Evolutionary conservation across 2,888 invertebrate genomes (phyloP).

Genomic region (Nesidiocoris tenuis): DNA sequence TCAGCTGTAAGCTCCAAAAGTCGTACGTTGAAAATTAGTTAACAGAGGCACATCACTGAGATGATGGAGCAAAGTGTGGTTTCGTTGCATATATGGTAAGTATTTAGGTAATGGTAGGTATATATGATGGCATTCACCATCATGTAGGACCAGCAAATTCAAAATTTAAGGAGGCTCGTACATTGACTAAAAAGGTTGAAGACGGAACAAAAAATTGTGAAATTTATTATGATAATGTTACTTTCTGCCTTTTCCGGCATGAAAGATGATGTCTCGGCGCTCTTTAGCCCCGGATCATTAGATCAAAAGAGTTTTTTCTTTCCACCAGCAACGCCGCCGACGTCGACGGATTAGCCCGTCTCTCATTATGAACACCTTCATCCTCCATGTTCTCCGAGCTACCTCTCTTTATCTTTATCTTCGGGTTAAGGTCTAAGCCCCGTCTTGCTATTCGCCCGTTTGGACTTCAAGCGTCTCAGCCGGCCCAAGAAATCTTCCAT

Average conservation of each 20-base stretch:
- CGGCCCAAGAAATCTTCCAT: conserved; percentile 11
- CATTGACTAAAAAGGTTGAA: too few species aligned
- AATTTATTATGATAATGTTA: neutral
- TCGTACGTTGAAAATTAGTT: too few species aligned
- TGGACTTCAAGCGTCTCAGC: conserved; percentile 5
- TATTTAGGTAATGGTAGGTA: too few species aligned
- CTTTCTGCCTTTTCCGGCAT: neutral
- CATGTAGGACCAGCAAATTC: too few species aligned
- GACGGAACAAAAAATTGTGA: neutral
- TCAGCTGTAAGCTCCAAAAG: too few species aligned
- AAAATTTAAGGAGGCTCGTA: too few species aligned
- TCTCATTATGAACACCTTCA: conserved; percentile 21
- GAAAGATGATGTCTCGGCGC: conserved; percentile 6
- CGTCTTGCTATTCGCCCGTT: neutral
- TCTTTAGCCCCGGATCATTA: conserved; percentile 23
- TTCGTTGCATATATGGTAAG: neutral
- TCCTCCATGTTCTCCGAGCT: conserved; percentile 18
- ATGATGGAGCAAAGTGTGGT: neutral
- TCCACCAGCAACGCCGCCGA: neutral
- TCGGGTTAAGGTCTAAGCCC: neutral
- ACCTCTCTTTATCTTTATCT: neutral
- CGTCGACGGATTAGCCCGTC: conserved; percentile 19
- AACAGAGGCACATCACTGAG: too few species aligned
- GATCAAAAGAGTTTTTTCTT: conserved; percentile 21
- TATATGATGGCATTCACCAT: too few species aligned